Base-by-base conservation (phyloP, 2,113 vertebrate genomes). In the Platichthys stellatus region DNA sequence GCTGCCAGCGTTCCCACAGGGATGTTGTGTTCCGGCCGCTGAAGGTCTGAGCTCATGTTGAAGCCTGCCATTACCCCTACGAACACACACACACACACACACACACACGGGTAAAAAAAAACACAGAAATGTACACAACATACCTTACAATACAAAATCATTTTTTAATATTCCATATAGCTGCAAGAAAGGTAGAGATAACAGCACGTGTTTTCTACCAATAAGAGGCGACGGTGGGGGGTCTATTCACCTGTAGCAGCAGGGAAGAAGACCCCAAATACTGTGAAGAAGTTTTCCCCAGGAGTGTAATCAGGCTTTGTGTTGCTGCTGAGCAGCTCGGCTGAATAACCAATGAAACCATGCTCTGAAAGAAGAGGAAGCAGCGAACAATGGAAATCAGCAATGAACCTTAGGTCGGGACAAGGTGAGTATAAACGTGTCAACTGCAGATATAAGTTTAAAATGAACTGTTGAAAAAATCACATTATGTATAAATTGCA, bases 61-160 rank as follows among this genome's bases (percentile, higher is more conserved):
- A 99, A 99, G 58, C 98, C 98, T 35, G 96, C 96, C 98, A 99
- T 98, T 87, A 99, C 98, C 88, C 98, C 98, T 99, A 88, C 76
- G 94, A 43, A 83, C 49, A 64, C 75, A 81, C 21, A 71, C 60
- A 82, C 26, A 78, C 49, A 76, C 72, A 90, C 74, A 94, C 28
- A 72, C 54, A 69, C 79, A 90, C 74, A 94, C 21, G 3, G 10
- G 10, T 3, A 0, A 12, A 11, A 2, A 13, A 11, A 84, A 45
- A 85, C 82, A 85, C 68, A 81, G 64, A 81, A 62, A 82, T 75
- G 57, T 35, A 76, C 23, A 86, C 38, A 72, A 56, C 11, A 74
- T 18, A 70, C 24, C 59, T 14, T 14, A 23, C 9, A 60, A 71
- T 17, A 53, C 49, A 66, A 65, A 31, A 74, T n/a, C 2, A 35